Base-by-base conservation (phyloP, 2,888 invertebrate species). In the Chrysolina haemoptera region DNA sequence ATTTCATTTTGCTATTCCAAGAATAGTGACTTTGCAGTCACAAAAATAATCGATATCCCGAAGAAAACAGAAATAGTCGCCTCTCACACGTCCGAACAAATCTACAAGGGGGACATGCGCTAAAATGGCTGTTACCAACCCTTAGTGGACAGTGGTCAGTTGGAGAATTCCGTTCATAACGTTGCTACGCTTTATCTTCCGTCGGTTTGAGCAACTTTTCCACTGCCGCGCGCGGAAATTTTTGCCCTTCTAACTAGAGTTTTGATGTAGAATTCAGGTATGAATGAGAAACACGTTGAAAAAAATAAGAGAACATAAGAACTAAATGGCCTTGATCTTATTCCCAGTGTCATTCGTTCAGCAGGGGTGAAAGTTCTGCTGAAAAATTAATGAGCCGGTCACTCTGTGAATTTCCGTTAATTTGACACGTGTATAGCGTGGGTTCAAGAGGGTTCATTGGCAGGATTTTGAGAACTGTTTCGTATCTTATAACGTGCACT, bases 81-180 rank as follows among this genome's bases (percentile, higher is more conserved):
- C 59, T 59, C 59, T 59, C 59, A 35, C 59, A 55, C 55, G 55
- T 55, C 55, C 55, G 55, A 55, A 55, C 22, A 55, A 20, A 12
- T 55, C 55, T 18, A 59, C 59, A 27, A 12, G 22, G 22, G 35
- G 10, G 59, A 59, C 59, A 59, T 59, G 59, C 59, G 59, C 59
- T 9, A 59, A 35, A 59, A 59, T 59, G 27, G 59, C 59, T 27
- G 55, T 59, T 59, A 27, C 59, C n/a, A 59, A 22, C 59, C 22
- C 27, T n/a, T 59, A 59, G 59, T 59, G 59, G 59, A 59, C 59
- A 59, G 59, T 27, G 59, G 59, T 59, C 59, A 59, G 59, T 59
- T n/a, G 14, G 14, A 35, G n/a, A 2, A 59, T 59, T 59, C 35
- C 27, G 35, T 59, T 35, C n/a, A 59, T 59, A 59, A 14, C 59